phyloP scores from a whole-genome alignment of 2,888 invertebrate genomes.

The Napeogenes sylphis region DNA sequence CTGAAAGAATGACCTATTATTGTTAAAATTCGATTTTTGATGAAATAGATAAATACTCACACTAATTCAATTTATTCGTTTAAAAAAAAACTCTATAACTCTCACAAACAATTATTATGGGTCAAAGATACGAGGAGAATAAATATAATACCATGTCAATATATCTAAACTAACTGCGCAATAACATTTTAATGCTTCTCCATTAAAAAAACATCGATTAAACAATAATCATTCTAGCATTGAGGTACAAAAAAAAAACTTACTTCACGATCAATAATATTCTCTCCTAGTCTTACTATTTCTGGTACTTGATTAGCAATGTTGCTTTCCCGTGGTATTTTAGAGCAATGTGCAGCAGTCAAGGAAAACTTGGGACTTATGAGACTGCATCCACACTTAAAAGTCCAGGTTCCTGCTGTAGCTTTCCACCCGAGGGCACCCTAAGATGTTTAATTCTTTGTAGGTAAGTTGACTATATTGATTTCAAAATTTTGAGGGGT shows the following conservation, averaged over 20 bases:
- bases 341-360: conserved; percentile 81
- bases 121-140: no score
- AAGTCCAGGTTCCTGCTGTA: conserved; percentile 36
- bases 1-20: no score
- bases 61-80: no score
- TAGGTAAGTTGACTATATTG: background rate
- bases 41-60: no score
- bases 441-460: conserved; percentile 28
- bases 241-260: background rate
- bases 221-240: no score
- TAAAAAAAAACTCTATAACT: background rate
- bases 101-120: background rate
- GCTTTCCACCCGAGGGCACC: conserved; percentile 46
- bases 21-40: no score
- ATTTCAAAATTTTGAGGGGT: no score
- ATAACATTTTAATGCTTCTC: no score
- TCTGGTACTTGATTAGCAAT: conserved; percentile 37
- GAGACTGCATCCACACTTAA: conserved; percentile 79
- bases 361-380: conserved; percentile 78
- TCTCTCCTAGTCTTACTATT: conserved; percentile 43
- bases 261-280: conserved; percentile 26
- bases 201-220: no score
- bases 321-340: conserved; percentile 30
- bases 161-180: no score
- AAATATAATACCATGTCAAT: no score